These are phyloP conservation scores for Scaptomyza parva DNA, from an alignment of 2,888 invertebrate species.

Conservation along the genomic window DNA sequence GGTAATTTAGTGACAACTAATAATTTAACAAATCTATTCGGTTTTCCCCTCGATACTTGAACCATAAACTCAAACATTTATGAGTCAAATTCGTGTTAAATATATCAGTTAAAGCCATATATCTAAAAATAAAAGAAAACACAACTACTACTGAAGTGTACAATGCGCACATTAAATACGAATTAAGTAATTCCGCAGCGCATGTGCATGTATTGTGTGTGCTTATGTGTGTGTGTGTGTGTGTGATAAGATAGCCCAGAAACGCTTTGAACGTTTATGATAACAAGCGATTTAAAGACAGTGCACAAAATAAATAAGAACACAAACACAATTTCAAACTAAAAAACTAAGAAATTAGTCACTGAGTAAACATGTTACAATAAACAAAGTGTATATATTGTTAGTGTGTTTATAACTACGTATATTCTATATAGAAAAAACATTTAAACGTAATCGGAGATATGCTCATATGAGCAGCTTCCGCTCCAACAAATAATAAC, in stretches of 20 bases:
- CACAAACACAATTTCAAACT: slow-evolving; percentile 10
- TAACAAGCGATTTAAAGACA: slow-evolving; percentile 32
- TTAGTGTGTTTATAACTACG: background rate
- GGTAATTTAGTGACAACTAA: slow-evolving; percentile 44
- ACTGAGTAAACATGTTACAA: slow-evolving; percentile 8
- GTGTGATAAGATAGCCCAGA: slow-evolving; percentile 46
- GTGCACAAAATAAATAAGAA: slow-evolving; percentile 7
- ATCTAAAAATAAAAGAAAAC: background rate
- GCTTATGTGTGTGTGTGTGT: slow-evolving; percentile 1
- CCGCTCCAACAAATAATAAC: slow-evolving; percentile 55
- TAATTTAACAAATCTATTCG: background rate
- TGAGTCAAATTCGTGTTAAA: background rate
- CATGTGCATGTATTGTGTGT: slow-evolving; percentile 1
- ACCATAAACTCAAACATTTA: background rate
- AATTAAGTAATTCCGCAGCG: slow-evolving; percentile 5
- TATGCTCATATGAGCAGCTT: slow-evolving; percentile 76
- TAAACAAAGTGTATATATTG: background rate
- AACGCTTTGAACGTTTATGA: slow-evolving; percentile 46
- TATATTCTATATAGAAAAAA: slow-evolving; percentile 4
- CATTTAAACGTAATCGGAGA: slow-evolving; percentile 56
- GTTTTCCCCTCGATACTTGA: background rate
- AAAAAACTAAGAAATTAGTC: slow-evolving; percentile 39
- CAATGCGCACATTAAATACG: slow-evolving; percentile 36
- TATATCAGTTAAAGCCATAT: background rate
- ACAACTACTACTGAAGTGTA: background rate